Evolutionary conservation across 1,140 invertebrate species (phyloP).

Genomic region (Leguminivora glycinivorella): DNA sequence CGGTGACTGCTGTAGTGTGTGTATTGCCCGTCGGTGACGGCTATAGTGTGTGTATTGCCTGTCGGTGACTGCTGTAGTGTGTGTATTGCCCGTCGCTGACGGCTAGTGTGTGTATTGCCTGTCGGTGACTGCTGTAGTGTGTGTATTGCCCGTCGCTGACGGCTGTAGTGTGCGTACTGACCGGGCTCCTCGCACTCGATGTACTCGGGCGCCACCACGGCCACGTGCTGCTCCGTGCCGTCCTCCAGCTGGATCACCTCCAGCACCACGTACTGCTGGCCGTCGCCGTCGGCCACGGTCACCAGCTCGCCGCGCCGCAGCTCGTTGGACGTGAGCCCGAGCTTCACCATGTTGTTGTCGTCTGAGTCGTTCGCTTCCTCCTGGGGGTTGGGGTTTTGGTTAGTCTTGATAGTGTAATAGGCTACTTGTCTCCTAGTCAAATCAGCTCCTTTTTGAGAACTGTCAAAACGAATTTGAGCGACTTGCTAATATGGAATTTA

Average conservation of each 20-base stretch:
- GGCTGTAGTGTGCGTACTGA: too few species aligned
- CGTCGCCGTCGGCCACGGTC: conserved; percentile 81
- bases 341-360: conserved; percentile 42
- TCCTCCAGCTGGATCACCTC: conserved; percentile 91
- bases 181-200: conserved; percentile 37
- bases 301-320: conserved; percentile 79
- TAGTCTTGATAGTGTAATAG: conserved; percentile 2
- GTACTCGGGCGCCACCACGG: conserved; percentile 56
- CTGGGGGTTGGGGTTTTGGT: conserved; percentile 22
- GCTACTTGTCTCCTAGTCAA: too few species aligned
- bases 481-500: too few species aligned
- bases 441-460: too few species aligned
- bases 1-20: too few species aligned
- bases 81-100: too few species aligned
- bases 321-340: conserved; percentile 43
- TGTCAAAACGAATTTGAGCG: too few species aligned
- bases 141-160: too few species aligned
- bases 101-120: too few species aligned
- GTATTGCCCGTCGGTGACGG: too few species aligned
- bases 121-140: not conserved
- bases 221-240: conserved; percentile 67
- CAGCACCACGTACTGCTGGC: conserved; percentile 91
- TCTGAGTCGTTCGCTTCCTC: conserved; percentile 38
- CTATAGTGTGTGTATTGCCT: too few species aligned
- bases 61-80: too few species aligned